These are phyloP conservation scores for Hippolais icterina DNA, from an alignment of 2,113 vertebrate genomes.

Conservation along the genomic window DNA sequence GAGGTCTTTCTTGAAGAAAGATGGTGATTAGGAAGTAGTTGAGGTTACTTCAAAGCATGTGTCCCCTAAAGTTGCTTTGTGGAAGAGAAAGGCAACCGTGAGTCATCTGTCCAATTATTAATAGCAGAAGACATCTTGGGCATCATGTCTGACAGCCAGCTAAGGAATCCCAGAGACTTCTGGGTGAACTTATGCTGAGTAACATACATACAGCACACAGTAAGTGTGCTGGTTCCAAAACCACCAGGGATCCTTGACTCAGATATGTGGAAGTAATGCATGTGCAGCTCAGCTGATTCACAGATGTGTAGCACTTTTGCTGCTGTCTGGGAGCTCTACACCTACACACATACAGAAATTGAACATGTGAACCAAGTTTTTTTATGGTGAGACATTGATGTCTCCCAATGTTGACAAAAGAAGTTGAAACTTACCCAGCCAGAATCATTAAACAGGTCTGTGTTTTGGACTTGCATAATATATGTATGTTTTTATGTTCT, in stretches of 20 bases:
- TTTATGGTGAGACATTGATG: neutral
- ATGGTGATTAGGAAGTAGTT: neutral
- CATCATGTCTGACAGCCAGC: neutral
- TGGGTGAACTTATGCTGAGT: neutral
- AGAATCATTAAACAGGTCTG: neutral
- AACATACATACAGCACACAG: fast-evolving
- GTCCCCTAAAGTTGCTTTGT: neutral
- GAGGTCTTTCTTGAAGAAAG: neutral
- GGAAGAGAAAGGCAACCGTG: neutral
- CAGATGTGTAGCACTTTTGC: neutral
- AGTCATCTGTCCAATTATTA: neutral
- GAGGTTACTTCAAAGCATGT: neutral
- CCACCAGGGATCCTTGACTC: neutral
- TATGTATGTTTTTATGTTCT: neutral
- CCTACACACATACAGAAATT: neutral
- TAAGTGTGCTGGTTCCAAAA: neutral
- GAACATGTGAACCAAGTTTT: neutral
- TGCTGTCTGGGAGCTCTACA: neutral
- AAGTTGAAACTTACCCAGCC: neutral
- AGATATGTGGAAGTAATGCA: neutral
- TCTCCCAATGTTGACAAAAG: neutral
- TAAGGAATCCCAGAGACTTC: neutral
- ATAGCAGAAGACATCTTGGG: neutral
- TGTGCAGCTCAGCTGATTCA: neutral
- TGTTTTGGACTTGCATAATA: neutral